phyloP scores from a whole-genome alignment of 2,888 invertebrate genomes.

The Mantis religiosa region DNA sequence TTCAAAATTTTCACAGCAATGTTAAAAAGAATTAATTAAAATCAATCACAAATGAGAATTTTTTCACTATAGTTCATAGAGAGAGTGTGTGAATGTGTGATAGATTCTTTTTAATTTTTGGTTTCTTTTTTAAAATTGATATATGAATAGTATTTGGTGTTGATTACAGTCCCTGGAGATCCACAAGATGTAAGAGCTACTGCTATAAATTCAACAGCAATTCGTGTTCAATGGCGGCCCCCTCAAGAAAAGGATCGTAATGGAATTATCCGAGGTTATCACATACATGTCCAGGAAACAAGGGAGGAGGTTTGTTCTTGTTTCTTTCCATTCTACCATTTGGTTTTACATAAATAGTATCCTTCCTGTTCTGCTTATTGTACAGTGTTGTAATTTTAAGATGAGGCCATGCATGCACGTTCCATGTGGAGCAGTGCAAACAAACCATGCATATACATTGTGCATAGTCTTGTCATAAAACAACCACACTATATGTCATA shows the following conservation, averaged over 20 bases:
- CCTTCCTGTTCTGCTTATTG: too few relatives aligned
- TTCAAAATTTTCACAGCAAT: not conserved
- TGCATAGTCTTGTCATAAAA: too few relatives aligned
- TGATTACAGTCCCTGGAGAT: slow-evolving; percentile 88
- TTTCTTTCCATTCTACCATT: too few relatives aligned
- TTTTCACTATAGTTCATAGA: not conserved
- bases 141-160: slow-evolving; percentile 5
- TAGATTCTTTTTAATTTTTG: not conserved
- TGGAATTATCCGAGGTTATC: slow-evolving; percentile 94
- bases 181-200: slow-evolving; percentile 88
- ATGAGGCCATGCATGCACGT: too few relatives aligned
- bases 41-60: not conserved
- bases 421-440: too few relatives aligned
- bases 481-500: too few relatives aligned
- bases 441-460: too few relatives aligned
- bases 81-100: slow-evolving; percentile 17
- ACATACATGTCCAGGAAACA: slow-evolving; percentile 90
- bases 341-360: too few relatives aligned
- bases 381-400: too few relatives aligned
- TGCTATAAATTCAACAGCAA: slow-evolving; percentile 91
- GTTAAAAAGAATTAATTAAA: not conserved
- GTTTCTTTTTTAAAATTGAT: not conserved
- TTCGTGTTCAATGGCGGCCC: slow-evolving; percentile 91
- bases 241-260: slow-evolving; percentile 88
- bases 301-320: slow-evolving; percentile 64